Conservation (phyloP, 1,140 invertebrate genomes). For the Caenorhabditis inopinata region DNA sequence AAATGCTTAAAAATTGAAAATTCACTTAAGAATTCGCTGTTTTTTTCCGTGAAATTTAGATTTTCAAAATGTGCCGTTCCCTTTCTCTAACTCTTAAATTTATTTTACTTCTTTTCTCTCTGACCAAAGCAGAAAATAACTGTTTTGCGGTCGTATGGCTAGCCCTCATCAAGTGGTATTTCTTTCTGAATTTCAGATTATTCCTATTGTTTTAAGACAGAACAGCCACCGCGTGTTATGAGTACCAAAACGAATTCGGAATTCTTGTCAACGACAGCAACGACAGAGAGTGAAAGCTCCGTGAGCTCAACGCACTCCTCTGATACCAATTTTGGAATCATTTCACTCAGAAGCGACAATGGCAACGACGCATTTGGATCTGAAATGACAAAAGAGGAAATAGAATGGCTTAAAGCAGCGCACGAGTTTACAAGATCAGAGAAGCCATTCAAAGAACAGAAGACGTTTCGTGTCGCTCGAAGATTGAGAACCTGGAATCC, state of each 20-base stretch:
- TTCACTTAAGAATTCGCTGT: no score
- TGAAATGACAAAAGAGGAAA: background rate
- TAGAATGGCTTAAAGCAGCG: background rate
- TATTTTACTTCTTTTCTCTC: no score
- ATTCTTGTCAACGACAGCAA: background rate
- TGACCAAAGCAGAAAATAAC: no score
- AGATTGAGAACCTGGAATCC: background rate
- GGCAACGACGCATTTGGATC: background rate
- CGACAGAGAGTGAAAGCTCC: no score
- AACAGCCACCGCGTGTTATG: background rate
- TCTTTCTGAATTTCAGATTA: no score
- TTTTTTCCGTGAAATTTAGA: no score
- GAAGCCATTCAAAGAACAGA: constrained; percentile 17
- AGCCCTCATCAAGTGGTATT: no score
- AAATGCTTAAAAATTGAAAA: no score
- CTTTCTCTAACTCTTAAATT: no score
- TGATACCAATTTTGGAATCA: background rate
- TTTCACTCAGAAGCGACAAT: background rate
- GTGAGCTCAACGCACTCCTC: background rate
- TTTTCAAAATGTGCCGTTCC: no score
- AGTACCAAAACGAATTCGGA: background rate
- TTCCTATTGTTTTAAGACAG: background rate
- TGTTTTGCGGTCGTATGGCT: no score
- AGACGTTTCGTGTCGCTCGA: background rate
- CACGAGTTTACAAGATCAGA: background rate